Evolutionary conservation across 2,113 vertebrate species (phyloP), one percentile per base, ranked within the genome.

Genomic region (Lichenostomus cassidix): DNA sequence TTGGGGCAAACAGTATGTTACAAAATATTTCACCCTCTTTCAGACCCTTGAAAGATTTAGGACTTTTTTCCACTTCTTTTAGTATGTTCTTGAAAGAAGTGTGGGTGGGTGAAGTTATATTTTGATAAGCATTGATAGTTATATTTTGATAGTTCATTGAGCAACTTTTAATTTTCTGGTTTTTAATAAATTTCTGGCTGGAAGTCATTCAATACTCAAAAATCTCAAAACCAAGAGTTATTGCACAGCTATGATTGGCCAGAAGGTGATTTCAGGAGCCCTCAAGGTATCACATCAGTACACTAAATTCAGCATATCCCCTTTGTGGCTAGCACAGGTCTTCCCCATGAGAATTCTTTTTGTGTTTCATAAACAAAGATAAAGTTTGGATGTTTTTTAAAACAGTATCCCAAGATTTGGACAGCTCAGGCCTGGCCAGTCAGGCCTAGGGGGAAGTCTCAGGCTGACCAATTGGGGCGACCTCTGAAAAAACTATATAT

Each of bases 81-180:
- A 68, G 6, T 15, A 44, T n/a, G 11, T 55, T 79, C 24, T 35
- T 76, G 11, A 16, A 89, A 76, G 39, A 55, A 39, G 8, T 10
- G 8, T 11, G 5, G 5, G 5, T 0, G 1, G 1, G 0, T 4
- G 19, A 9, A 29, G 11, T 29, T 18, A 3, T 44, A 18, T 74
- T 62, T 78, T 55, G 8, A 41, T 35, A 19, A 17, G 17, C 42
- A 44, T 44, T 44, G 17, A 44, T 44, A 29, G 11, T 29, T 18
- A 2, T 44, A 18, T 74, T 62, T 78, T 55, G 8, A 37, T 35
- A 19, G 55, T 63, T 71, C 0, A 39, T 59, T 21, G 20, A 79
- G 3, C 2, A 63, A 4, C 14, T 64, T 79, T 67, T 17, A 29
- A 46, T 78, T 68, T 85, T 75, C 23, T 79, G 8, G 3, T 53